Conservation (phyloP, 53 echinoderm and acorn worm genomes). For the Echinarachnius parma region DNA sequence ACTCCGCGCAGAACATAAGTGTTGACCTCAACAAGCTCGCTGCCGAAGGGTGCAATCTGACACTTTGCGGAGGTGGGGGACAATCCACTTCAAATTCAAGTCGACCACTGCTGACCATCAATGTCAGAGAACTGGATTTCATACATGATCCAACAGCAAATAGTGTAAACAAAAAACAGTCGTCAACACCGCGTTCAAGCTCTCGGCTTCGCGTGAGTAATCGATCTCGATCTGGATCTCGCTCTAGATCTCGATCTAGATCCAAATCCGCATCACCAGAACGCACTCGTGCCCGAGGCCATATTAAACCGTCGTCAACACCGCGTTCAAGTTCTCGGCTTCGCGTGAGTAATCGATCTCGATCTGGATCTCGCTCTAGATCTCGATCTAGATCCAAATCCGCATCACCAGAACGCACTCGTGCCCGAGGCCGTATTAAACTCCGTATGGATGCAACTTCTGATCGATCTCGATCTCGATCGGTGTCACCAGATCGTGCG, state of each 20-base stretch:
- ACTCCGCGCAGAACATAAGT: slow-evolving; percentile 13
- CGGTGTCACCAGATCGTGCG: not conserved
- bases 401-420: not conserved
- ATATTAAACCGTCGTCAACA: too few species aligned
- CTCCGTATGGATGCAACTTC: not conserved
- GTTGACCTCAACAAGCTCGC: slow-evolving; percentile 26
- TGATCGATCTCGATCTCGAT: not conserved
- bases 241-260: not conserved
- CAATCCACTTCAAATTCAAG: too few species aligned
- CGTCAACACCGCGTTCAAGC: too few species aligned
- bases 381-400: not conserved
- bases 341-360: not conserved
- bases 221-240: slow-evolving; percentile 4
- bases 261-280: not conserved
- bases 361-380: not conserved
- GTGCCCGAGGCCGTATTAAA: too few species aligned
- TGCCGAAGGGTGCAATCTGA: slow-evolving; percentile 25
- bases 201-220: too few species aligned
- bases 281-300: too few species aligned
- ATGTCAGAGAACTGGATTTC: slow-evolving; percentile 19
- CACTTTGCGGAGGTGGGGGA: slow-evolving; percentile 7
- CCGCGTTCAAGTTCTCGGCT: too few species aligned
- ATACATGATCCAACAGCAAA: too few species aligned
- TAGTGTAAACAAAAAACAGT: too few species aligned
- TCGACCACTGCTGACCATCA: slow-evolving; percentile 18